phyloP scores from a whole-genome alignment of 2,113 vertebrate species.

The Hypocryptadius cinnamomeus region DNA sequence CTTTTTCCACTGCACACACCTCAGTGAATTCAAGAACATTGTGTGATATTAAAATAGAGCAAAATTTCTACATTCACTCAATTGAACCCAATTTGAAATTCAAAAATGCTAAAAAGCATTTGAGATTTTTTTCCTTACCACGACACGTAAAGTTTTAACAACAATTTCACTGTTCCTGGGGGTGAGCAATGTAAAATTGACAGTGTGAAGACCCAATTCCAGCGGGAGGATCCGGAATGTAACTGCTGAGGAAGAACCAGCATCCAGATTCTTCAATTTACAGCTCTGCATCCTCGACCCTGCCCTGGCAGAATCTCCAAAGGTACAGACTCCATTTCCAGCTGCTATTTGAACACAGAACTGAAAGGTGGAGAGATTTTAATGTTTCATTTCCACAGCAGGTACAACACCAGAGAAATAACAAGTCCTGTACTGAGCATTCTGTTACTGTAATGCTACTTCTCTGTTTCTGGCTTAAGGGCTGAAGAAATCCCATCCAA shows the following conservation, averaged over 20 bases:
- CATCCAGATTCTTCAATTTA: background rate
- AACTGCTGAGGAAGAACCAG: constrained; percentile 47
- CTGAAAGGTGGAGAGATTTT: constrained; percentile 61
- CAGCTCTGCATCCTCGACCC: background rate
- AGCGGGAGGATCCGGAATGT: constrained; percentile 80
- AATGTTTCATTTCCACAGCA: background rate
- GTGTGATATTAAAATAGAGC: background rate
- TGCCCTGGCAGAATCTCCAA: background rate
- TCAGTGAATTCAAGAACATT: background rate
- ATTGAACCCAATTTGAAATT: background rate
- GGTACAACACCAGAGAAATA: background rate
- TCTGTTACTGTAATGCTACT: background rate
- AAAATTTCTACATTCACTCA: background rate
- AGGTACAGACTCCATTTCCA: constrained; percentile 76
- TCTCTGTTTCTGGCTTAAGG: background rate
- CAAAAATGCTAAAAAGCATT: background rate
- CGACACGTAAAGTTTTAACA: constrained; percentile 81
- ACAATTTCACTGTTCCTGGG: constrained; percentile 51
- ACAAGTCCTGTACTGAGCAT: background rate
- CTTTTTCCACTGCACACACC: background rate
- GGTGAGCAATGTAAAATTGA: constrained; percentile 79
- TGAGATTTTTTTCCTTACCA: constrained; percentile 70
- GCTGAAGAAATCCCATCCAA: background rate
- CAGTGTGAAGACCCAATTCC: constrained; percentile 76
- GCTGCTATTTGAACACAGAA: constrained; percentile 76